Percentiles rank a stretch among this genome's conserved stretches.
These are phyloP conservation scores for Idaea aversata DNA, from an alignment of 2,888 invertebrate genomes.

Conservation along the genomic window DNA sequence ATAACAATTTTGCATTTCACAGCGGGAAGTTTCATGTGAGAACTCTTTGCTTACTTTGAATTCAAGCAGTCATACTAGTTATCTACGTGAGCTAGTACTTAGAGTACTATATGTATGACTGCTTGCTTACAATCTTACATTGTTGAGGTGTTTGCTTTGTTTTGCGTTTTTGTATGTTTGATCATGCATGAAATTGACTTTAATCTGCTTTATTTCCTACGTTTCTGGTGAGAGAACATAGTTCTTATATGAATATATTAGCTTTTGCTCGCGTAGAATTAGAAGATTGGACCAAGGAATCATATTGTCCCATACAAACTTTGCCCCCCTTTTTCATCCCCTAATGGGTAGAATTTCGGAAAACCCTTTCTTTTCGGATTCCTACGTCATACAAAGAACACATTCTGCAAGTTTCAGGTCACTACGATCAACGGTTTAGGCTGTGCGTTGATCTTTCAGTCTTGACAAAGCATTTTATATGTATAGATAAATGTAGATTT, in stretches of 20 bases:
- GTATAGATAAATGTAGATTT: too few species aligned
- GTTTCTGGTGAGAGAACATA: neutral
- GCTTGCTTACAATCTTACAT: neutral
- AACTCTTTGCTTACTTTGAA: neutral
- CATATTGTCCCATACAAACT: too few species aligned
- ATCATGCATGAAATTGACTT: neutral
- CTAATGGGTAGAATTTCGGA: too few species aligned
- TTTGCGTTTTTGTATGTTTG: neutral
- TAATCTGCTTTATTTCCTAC: neutral
- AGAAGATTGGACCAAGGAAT: too few species aligned
- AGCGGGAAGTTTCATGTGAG: neutral
- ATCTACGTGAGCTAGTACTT: neutral
- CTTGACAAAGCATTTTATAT: too few species aligned
- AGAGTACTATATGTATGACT: neutral
- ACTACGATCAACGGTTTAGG: too few species aligned
- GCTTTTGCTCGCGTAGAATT: too few species aligned
- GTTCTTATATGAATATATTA: neutral
- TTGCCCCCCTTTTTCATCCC: too few species aligned
- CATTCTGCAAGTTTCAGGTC: too few species aligned
- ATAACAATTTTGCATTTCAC: conserved; percentile 1
- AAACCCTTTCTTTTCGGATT: too few species aligned
- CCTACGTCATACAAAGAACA: too few species aligned
- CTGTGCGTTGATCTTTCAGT: too few species aligned
- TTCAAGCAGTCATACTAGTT: neutral
- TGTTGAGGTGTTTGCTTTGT: neutral